Evolutionary conservation across 2,888 invertebrate genomes (phyloP), one percentile per base, ranked within the genome.

Genomic region (Octonoba sinensis): DNA sequence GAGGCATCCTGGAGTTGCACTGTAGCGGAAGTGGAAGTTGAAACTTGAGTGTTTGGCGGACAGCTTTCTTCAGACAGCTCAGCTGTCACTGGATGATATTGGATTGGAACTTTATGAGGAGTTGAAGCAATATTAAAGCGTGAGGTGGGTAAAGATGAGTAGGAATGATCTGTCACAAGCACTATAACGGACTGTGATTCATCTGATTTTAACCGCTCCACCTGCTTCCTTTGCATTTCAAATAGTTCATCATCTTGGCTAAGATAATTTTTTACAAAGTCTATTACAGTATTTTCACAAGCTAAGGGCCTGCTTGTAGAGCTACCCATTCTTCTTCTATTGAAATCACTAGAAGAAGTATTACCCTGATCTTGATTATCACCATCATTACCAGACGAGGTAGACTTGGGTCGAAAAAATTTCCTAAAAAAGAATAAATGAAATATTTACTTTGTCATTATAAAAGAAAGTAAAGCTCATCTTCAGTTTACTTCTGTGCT

Each of bases 371-470:
- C 66, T 73, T 51, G 72, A 56, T 72, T 69, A 57, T 70, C 72
- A 65, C 18, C 47, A 57, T 74, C 64, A 60, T 72, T 65, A 16
- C 54, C 62, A 60, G 44, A 27, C 20, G 62, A 36, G 24, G 49
- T 44, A 18, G 66, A 73, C 73, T 74, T 81, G 56, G 79, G 79
- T 69, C 79, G 73, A 73, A 73, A 81, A 54, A 62, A 60, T 73
- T 73, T 81, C 93, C 93, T 86, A 94, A 94, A 88, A 93, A 92
- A 90, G 93, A 95, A 89, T 94, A 94, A 89, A 36, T 6, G 8
- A 36, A 36, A 36, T 11, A 36, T 36, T 36, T 36, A 36, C 36
- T 36, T 36, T 1, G 2, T 3, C 6, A 27, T 36, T 8, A 8
- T 36, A 36, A 36, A 8, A 36, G 36, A 36, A 36, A 36, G 36